Percentiles rank a stretch among this genome's conserved stretches.
phyloP scores from a whole-genome alignment of 2,888 invertebrate species.

The Spilarctia lutea region DNA sequence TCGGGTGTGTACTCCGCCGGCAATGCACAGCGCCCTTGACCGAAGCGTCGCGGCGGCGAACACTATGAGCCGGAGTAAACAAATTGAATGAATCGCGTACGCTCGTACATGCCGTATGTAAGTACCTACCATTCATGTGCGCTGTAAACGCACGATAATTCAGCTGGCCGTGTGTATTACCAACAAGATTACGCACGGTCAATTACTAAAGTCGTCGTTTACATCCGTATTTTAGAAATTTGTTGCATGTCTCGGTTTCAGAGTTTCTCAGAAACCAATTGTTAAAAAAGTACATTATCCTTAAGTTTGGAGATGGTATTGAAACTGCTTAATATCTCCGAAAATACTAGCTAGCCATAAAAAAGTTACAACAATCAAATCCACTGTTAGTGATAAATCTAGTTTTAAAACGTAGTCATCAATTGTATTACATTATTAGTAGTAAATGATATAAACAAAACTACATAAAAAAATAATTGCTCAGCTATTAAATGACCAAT shows the following conservation, averaged over 20 bases:
- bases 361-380: too few species aligned
- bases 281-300: not conserved
- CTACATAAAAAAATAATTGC: slow-evolving; percentile 10
- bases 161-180: slow-evolving; percentile 74
- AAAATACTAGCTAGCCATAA: not conserved
- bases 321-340: not conserved
- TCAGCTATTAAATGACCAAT: slow-evolving; percentile 6
- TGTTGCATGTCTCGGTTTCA: not conserved
- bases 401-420: slow-evolving; percentile 27
- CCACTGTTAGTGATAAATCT: slow-evolving; percentile 38
- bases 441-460: slow-evolving; percentile 23
- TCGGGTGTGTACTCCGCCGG: slow-evolving; percentile 63
- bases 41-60: slow-evolving; percentile 70
- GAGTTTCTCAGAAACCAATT: not conserved
- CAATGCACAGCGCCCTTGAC: slow-evolving; percentile 82
- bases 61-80: slow-evolving; percentile 75
- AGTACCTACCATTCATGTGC: slow-evolving; percentile 82
- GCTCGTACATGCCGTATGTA: slow-evolving; percentile 71
- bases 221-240: not conserved
- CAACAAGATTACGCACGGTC: slow-evolving; percentile 67
- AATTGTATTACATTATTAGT: slow-evolving; percentile 31
- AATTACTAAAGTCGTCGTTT: slow-evolving; percentile 14
- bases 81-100: slow-evolving; percentile 85
- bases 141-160: slow-evolving; percentile 80
- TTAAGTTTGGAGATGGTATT: not conserved